Evolutionary conservation across 1,140 invertebrate species (phyloP), one percentile per base, ranked within the genome.

Genomic region (Parapsyche elsis): DNA sequence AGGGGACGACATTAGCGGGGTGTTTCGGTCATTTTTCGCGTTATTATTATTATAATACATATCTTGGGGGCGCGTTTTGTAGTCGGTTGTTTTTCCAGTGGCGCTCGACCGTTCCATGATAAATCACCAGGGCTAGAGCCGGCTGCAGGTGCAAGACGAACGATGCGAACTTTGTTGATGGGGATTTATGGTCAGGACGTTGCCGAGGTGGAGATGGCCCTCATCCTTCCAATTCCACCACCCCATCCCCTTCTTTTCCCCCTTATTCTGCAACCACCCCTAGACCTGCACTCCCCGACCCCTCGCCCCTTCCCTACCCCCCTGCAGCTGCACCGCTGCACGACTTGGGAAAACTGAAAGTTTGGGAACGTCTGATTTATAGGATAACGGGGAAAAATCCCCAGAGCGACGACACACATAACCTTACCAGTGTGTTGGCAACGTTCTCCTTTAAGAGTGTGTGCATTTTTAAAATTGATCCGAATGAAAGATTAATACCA

Each of bases 311-410:
- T 10, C 10, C 12, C 21, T 61, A 10, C 1, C 21, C 59, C 21
- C 14, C n/a, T 61, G 59, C 59, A 21, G 59, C 59, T 61, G 59
- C 59, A 53, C 49, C 21, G 59, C 24, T 67, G 64, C 61, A 71
- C 61, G 74, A 71, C 74, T 82, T 78, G 67, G 75, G 46, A 77
- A 79, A 82, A 82, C 81, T 80, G 75, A 82, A 82, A 82, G 78
- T 82, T 82, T 82, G 64, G 61, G 74, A 64, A 80, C 46, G 64
- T 49, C 64, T 82, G 81, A 82, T 82, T 82, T 82, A 82, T 82
- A 78, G 59, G 73, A 38, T 38, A 73, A 71, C 73, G 71, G 49
- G 64, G 5, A 67, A 67, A 67, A 67, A 67, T 67, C 64, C 64
- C 64, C 64, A 26, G 59, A 23, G 64, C 24, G 64, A 67, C 23